Base-by-base conservation (phyloP, 2,113 vertebrate genomes). In the Megaceryle maxima region DNA sequence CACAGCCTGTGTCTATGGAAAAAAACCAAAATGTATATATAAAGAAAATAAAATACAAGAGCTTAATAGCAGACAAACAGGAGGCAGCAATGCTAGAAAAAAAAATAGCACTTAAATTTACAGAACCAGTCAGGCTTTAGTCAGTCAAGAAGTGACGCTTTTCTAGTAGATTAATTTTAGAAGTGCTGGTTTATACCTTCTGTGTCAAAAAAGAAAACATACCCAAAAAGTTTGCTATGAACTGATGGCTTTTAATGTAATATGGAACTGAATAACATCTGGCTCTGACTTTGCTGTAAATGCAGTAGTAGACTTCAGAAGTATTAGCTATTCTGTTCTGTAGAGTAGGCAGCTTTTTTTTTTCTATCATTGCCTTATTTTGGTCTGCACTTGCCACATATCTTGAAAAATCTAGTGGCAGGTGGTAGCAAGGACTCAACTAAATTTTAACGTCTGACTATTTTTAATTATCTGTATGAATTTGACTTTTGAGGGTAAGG, bases 371-470 rank as follows among this genome's bases (percentile, higher is more conserved):
- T 87, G 8, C 22, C 33, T 6, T 83, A 0, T 62, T 86, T 59
- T 53, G 37, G 13, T 90, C 55, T 88, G 88, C 11, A 25, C 9
- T 83, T 2, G 3, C 6, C 31, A n/a, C 0, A 0, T 76, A 15
- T 18, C 78, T 91, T 87, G 29, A 60, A 92, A 72, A 41, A 68
- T 70, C 24, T 24, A 44, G 48, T 55, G 56, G 10, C 41, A 7
- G 1, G 5, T 92, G n/a, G 19, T 55, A 83, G 18, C 53, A 64
- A 51, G 53, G 53, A 67, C 18, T 82, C 22, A 55, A 41, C 11
- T 66, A 60, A 26, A 19, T 87, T 69, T 77, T 44, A 37, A 64
- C 39, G 72, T 85, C 33, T 69, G 24, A 11, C 56, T 68, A 1
- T 76, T 89, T 89, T 18, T 76, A 18, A n/a, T 87, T 59, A 44